Evolutionary conservation across 2,797 vertebrate species (phyloP), one percentile per base, ranked within the genome.

Genomic region (Neosalanx taihuensis): DNA sequence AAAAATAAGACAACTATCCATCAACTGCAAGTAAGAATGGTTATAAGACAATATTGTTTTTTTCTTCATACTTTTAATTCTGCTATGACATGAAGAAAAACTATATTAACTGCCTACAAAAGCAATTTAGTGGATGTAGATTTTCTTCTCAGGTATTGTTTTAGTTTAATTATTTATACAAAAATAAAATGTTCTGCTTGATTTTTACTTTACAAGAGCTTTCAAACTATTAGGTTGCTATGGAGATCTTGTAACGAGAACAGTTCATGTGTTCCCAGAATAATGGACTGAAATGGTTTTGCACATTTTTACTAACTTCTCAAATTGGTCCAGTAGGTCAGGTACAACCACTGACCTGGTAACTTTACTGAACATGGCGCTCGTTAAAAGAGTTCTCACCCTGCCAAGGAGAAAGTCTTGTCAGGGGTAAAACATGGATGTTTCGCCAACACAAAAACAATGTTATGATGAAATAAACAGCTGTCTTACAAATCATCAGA

Each of bases 391-490:
- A 46, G 10, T 46, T 17, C 23, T 30, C 7, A 6, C 41, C 57
- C n/a, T 64, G 20, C 33, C 18, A 29, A 67, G 26, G 64, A 10
- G 30, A 37, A 68, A 29, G 20, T 18, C 15, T 5, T 51, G 23
- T 37, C 58, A 56, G 30, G 30, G 23, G 23, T 64, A 35, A 33
- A 9, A 74, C 69, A 69, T 73, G 72, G 72, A 71, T 71, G 74
- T 76, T 79, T 72, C 13, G 41, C 41, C 0, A 56, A 6, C 51
- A 56, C 17, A 56, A 56, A 56, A 56, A 4, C 18, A n/a, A 67
- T 59, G 58, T 57, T 46, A 31, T 70, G 63, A 74, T 77, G 69
- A 59, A 62, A 74, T 63, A 76, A 72, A 73, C 72, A 71, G 62
- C 56, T 72, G 73, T 75, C 67, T 35, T 18, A 12, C 62, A 33